Conservation (phyloP, 2,888 invertebrate genomes). For the Brachynemurus nebulosus region DNA sequence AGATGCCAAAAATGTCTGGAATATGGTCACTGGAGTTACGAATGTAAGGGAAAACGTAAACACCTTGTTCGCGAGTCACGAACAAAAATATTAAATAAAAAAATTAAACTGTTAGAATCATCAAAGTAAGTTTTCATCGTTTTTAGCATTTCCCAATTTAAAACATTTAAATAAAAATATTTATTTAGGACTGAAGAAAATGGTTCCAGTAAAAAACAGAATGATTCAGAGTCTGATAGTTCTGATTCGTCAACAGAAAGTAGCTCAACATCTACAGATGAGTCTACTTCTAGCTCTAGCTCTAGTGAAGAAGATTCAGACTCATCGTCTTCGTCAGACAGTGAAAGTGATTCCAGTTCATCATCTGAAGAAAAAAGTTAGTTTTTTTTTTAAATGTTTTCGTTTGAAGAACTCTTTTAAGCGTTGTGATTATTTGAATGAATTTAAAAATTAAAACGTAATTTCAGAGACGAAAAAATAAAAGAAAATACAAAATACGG, state of each 20-base stretch:
- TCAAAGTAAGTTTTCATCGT: background rate
- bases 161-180: background rate
- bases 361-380: background rate
- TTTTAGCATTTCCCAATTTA: background rate
- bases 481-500: too few relatives aligned
- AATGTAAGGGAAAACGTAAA: slow-evolving; percentile 83
- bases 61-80: slow-evolving; percentile 72
- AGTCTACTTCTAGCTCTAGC: background rate
- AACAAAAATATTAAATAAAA: slow-evolving; percentile 62
- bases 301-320: background rate
- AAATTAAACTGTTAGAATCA: slow-evolving; percentile 38
- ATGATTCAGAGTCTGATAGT: background rate
- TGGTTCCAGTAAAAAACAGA: background rate
- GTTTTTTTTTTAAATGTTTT: too few relatives aligned
- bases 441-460: too few relatives aligned
- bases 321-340: background rate
- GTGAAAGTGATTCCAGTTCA: slow-evolving; percentile 1
- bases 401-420: too few relatives aligned
- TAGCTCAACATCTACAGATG: background rate
- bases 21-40: slow-evolving; percentile 89
- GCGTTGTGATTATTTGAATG: too few relatives aligned
- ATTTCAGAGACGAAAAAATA: too few relatives aligned
- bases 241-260: background rate
- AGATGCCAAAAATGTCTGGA: slow-evolving; percentile 88
- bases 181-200: background rate